A percentile compares a stretch with the other conserved stretches of the same genome.
These are phyloP conservation scores for Petaurus breviceps DNA, from an alignment of 2,113 vertebrate species.

Conservation along the genomic window DNA sequence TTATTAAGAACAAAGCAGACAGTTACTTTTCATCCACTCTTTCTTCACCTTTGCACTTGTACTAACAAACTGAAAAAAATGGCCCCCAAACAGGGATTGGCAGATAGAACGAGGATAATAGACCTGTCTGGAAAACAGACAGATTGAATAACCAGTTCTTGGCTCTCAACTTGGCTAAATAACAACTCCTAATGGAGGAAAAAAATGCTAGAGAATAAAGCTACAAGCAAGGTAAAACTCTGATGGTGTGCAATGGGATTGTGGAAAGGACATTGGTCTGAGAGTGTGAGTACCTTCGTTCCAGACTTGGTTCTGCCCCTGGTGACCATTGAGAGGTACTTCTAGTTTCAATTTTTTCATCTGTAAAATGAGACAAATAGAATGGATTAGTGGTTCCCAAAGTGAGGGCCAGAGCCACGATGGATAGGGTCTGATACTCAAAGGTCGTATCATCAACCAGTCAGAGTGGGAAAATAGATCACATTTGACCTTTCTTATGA, in stretches of 20 bases:
- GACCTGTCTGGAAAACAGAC: not conserved
- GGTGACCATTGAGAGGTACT: not conserved
- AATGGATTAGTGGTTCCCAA: not conserved
- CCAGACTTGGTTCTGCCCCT: not conserved
- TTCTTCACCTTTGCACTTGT: not conserved
- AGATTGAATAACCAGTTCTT: not conserved
- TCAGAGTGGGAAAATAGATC: not conserved
- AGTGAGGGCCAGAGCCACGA: not conserved
- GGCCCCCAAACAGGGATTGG: not conserved
- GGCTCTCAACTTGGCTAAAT: not conserved
- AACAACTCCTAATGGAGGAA: not conserved
- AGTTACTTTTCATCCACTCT: not conserved
- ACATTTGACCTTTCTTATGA: not conserved
- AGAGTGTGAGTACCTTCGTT: not conserved
- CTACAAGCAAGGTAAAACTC: not conserved
- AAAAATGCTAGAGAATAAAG: constrained; percentile 16
- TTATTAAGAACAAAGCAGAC: not conserved
- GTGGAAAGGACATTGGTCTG: not conserved
- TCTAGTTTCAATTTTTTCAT: not conserved
- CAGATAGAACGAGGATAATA: not conserved
- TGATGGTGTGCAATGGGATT: not conserved
- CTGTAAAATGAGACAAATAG: not conserved
- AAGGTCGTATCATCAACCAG: not conserved
- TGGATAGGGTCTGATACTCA: not conserved
- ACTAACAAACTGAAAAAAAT: not conserved